A percentile compares a stretch with the other conserved stretches of the same genome.
Conservation (phyloP, 2,113 vertebrate species). For the Lasiurus cinereus region DNA sequence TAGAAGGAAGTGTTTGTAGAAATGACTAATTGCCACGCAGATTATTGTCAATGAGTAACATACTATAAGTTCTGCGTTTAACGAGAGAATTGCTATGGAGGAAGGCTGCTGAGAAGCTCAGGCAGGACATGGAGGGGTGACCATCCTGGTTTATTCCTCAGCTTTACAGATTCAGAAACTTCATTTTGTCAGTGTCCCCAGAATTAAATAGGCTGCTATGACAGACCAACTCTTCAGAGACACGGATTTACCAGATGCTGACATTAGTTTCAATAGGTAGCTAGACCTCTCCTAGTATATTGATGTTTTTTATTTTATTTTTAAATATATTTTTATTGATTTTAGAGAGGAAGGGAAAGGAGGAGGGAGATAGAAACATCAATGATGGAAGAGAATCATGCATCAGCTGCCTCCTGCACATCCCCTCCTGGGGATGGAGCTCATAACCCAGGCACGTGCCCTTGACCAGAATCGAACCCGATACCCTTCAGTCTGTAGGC, state of each 20-base stretch:
- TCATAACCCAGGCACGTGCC: too few relatives aligned
- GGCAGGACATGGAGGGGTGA: neutral
- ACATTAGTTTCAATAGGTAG: neutral
- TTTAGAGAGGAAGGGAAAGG: too few relatives aligned
- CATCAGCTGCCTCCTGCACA: too few relatives aligned
- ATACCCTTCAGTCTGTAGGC: too few relatives aligned
- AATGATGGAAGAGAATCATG: too few relatives aligned
- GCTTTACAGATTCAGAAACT: slow-evolving; percentile 32
- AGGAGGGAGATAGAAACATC: too few relatives aligned
- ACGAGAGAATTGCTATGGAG: neutral
- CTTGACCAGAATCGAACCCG: too few relatives aligned
- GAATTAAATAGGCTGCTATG: neutral
- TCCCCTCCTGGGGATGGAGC: too few relatives aligned
- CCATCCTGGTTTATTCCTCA: neutral
- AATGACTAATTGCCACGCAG: neutral
- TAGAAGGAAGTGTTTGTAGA: slow-evolving; percentile 28
- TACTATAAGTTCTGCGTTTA: neutral
- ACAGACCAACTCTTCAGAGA: neutral
- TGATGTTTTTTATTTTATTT: neutral
- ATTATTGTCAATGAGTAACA: neutral
- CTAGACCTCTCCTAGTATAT: slow-evolving; percentile 25
- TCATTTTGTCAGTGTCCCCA: neutral
- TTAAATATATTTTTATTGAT: too few relatives aligned
- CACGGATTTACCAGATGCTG: neutral
- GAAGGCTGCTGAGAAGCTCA: neutral